Percentiles rank a stretch among this genome's conserved stretches.
phyloP scores from a whole-genome alignment of 1,140 invertebrate species.

The Aphaenogaster ashmeadi region DNA sequence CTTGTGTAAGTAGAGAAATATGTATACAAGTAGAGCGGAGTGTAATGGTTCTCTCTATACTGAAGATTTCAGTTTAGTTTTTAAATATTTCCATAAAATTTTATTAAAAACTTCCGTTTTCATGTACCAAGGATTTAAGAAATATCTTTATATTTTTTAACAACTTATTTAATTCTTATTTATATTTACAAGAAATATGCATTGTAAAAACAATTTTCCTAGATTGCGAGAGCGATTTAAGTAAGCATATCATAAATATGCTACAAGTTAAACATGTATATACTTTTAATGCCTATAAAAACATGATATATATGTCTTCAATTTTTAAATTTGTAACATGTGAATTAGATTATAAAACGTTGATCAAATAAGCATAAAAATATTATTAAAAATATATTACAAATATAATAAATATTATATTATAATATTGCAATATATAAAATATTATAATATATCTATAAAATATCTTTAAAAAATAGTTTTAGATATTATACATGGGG shows the following conservation, averaged over 20 bases:
- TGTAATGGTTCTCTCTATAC: neutral
- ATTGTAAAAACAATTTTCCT: neutral
- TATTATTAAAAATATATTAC: too few relatives aligned
- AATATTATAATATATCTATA: neutral
- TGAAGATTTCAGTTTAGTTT: neutral
- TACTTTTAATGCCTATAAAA: too few relatives aligned
- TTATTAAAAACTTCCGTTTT: neutral
- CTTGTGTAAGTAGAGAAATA: neutral
- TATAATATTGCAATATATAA: neutral
- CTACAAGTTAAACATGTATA: too few relatives aligned
- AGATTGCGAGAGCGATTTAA: too few relatives aligned
- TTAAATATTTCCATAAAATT: neutral
- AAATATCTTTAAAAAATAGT: too few relatives aligned
- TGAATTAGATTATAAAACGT: too few relatives aligned
- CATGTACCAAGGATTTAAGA: neutral
- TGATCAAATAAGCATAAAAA: too few relatives aligned
- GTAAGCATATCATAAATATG: too few relatives aligned
- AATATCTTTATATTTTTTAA: neutral
- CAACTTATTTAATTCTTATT: neutral
- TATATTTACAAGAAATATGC: neutral
- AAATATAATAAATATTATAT: neutral
- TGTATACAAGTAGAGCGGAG: neutral
- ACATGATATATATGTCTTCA: too few relatives aligned
- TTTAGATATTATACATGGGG: too few relatives aligned
- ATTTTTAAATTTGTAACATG: too few relatives aligned